Evolutionary conservation across 2,888 invertebrate genomes (phyloP).

Genomic region (Sinodicranocentrus sp.): DNA sequence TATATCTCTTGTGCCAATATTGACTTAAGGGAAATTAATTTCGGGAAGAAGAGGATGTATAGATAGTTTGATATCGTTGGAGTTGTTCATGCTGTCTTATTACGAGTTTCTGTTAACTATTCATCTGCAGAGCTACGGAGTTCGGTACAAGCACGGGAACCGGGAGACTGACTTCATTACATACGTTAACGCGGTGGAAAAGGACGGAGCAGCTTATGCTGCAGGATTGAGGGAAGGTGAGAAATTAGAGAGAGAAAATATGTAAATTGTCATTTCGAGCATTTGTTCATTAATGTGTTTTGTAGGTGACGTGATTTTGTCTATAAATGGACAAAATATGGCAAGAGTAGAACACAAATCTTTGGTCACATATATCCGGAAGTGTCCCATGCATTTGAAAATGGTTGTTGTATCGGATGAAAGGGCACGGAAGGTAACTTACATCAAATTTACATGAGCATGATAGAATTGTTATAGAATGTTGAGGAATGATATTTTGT

Average conservation of each 20-base stretch:
- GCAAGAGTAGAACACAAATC: constrained; percentile 95
- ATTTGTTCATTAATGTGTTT: constrained; percentile 22
- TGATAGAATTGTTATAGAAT: background rate
- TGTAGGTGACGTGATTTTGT: constrained; percentile 93
- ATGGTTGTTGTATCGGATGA: constrained; percentile 98
- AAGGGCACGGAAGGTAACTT: constrained; percentile 92
- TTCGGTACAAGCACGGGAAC: constrained; percentile 92
- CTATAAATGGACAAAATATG: constrained; percentile 97
- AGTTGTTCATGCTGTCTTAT: constrained; percentile 37
- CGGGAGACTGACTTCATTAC: constrained; percentile 97
- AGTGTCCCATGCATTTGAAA: constrained; percentile 92
- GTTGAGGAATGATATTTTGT: background rate
- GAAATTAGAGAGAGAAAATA: background rate
- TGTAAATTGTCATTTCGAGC: background rate
- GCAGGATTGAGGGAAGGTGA: constrained; percentile 95
- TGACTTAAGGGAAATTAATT: no score
- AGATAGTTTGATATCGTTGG: no score
- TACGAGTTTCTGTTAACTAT: constrained; percentile 63
- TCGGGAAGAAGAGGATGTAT: no score
- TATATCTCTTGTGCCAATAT: no score
- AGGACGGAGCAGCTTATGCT: constrained; percentile 93
- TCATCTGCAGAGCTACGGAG: constrained; percentile 91
- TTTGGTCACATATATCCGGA: constrained; percentile 94
- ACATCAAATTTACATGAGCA: background rate
- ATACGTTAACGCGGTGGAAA: constrained; percentile 94